Evolutionary conservation across 2,888 invertebrate species (phyloP).

Genomic region (Gari tellinella): DNA sequence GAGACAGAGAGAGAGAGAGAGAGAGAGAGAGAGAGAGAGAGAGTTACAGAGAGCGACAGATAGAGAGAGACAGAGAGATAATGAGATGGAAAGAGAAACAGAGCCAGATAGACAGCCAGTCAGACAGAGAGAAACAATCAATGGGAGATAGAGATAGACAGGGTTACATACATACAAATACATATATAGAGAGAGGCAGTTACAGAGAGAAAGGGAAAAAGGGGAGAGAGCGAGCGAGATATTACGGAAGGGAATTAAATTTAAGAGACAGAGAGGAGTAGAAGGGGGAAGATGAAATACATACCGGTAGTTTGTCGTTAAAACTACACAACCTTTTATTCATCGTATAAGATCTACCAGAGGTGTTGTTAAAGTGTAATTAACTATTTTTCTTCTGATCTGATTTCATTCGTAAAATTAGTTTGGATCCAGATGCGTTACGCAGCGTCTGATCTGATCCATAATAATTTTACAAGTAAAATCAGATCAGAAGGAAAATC

Average conservation of each 20-base stretch:
- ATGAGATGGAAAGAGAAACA: background rate
- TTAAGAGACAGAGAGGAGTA: background rate
- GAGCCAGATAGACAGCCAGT: background rate
- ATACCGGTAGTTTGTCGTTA: no score
- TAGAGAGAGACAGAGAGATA: background rate
- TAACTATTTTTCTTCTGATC: no score
- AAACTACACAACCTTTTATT: no score
- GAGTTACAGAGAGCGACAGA: background rate
- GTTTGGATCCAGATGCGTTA: no score
- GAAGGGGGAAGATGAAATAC: background rate
- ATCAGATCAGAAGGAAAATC: no score
- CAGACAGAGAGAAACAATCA: background rate
- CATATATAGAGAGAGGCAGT: background rate
- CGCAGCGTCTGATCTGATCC: no score
- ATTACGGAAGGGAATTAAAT: background rate
- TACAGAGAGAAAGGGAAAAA: background rate
- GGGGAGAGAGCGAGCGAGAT: background rate
- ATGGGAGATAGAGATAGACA: background rate
- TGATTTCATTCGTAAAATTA: no score
- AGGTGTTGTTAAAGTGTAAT: no score
- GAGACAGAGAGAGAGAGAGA: conserved; percentile 1
- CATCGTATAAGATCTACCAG: no score
- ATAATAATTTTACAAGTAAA: no score
- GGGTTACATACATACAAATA: background rate
- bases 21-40: conserved; percentile 2